phyloP scores from a whole-genome alignment of 2,113 vertebrate species.

The Capreolus pygargus region DNA sequence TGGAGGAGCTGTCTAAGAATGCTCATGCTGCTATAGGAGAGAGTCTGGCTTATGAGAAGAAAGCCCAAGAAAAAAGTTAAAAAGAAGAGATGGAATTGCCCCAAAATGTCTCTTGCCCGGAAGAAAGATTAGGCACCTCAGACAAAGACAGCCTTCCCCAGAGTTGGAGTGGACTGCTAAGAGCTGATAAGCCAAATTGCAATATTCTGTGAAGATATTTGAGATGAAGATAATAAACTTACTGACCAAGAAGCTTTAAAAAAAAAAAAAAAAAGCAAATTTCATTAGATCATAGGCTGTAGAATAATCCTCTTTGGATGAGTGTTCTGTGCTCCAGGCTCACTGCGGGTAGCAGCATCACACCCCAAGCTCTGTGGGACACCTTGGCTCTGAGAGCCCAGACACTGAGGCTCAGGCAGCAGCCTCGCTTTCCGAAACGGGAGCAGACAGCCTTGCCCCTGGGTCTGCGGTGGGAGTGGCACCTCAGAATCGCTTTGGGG shows the following conservation, averaged over 20 bases:
- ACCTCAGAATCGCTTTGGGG: not conserved
- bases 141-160: not conserved
- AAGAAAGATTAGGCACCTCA: not conserved
- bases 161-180: not conserved
- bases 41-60: not conserved
- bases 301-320: not conserved
- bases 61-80: not conserved
- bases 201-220: not conserved
- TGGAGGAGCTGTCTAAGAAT: not conserved
- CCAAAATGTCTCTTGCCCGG: not conserved
- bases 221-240: not conserved
- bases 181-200: not conserved
- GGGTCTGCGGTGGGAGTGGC: not conserved
- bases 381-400: not conserved
- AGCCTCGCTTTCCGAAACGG: not conserved
- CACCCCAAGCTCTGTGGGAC: not conserved
- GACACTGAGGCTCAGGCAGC: not conserved
- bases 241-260: not conserved
- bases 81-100: not conserved
- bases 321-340: not conserved
- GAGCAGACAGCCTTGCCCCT: not conserved
- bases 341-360: not conserved
- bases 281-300: not conserved
- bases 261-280: not conserved
- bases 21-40: not conserved